phyloP scores from a whole-genome alignment of 2,888 invertebrate genomes.

The Anagyrus pseudococci region DNA sequence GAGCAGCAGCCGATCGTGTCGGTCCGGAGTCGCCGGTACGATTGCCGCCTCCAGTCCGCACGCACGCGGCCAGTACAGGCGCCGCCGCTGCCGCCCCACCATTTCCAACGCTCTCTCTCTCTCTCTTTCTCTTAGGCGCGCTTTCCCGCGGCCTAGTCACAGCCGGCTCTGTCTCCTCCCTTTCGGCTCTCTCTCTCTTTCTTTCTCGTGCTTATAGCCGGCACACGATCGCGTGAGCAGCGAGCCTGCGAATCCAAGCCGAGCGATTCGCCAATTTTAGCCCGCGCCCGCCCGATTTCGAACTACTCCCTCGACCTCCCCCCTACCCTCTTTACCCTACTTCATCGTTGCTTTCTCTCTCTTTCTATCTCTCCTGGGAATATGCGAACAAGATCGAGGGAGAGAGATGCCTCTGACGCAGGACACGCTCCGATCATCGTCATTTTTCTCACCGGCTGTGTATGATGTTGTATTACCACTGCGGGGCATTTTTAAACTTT shows the following conservation, averaged over 20 bases:
- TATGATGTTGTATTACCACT: too few species aligned
- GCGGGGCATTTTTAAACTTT: too few species aligned
- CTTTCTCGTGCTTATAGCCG: conserved; percentile 16
- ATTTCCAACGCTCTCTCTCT: background rate
- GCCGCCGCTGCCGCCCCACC: background rate
- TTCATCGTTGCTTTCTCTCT: background rate
- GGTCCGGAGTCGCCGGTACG: conserved; percentile 20
- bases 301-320: background rate
- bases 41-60: conserved; percentile 10
- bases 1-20: conserved; percentile 13
- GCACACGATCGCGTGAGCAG: conserved; percentile 31
- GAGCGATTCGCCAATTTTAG: conserved; percentile 35
- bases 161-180: background rate
- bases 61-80: conserved; percentile 26
- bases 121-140: background rate
- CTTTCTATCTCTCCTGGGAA: background rate
- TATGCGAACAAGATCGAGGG: background rate
- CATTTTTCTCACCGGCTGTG: too few species aligned
- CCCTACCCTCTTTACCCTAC: background rate
- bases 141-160: background rate
- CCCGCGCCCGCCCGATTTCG: conserved; percentile 1
- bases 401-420: too few species aligned
- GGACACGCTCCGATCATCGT: too few species aligned
- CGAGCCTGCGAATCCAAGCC: conserved; percentile 25
- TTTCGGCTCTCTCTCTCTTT: background rate